A percentile compares a stretch with the other conserved stretches of the same genome.
Conservation (phyloP, 2,113 vertebrate species). For the Cercocebus atys region DNA sequence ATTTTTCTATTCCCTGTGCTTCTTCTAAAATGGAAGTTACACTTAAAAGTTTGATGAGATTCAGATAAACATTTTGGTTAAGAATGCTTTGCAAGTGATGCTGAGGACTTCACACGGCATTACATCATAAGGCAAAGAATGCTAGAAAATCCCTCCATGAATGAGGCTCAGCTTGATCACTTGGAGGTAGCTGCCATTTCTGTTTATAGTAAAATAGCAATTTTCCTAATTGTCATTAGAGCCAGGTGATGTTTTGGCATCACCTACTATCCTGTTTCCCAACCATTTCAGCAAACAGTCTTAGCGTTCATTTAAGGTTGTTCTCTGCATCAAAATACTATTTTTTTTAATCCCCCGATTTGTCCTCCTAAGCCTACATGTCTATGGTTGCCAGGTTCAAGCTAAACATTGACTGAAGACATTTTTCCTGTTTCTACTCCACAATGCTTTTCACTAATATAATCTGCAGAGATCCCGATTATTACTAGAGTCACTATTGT, state of each 20-base stretch:
- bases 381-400: background rate
- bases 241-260: background rate
- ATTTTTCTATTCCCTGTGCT: background rate
- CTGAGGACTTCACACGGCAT: background rate
- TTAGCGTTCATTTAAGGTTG: background rate
- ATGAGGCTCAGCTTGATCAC: background rate
- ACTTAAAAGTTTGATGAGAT: background rate
- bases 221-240: background rate
- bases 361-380: no score
- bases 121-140: background rate
- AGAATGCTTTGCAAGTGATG: background rate
- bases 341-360: background rate
- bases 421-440: no score
- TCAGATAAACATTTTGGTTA: background rate
- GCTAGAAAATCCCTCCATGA: no score
- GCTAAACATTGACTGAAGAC: background rate
- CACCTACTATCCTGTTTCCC: background rate
- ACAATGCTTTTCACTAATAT: background rate
- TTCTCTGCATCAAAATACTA: background rate
- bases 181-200: background rate
- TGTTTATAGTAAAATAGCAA: background rate
- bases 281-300: background rate
- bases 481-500: background rate
- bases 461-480: background rate
- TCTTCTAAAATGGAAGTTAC: background rate